These are phyloP conservation scores for Mus musculus DNA, from an alignment of 2,113 vertebrate genomes.

Conservation along the genomic window GRCm39 chr2:107392501-107393000, in stretches of 20 bases:
- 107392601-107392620: conserved; percentile 20
- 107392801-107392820: not conserved
- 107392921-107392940: no score
- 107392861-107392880: not conserved
- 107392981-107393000: no score
- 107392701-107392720: not conserved
- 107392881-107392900: not conserved
- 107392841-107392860: not conserved
- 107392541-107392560: not conserved
- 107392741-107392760: not conserved
- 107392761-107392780: not conserved
- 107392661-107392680: not conserved
- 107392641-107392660: not conserved
- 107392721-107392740: not conserved
- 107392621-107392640: not conserved
- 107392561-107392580: conserved; percentile 35
- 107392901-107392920: not conserved
- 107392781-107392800: not conserved
- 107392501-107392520: conserved; percentile 17
- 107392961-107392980: no score
- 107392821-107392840: not conserved
- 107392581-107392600: not conserved
- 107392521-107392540: not conserved
- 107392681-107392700: not conserved
- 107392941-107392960: no score